These are phyloP conservation scores for Agelas oroides DNA, from an alignment of 37 sponge, comb jelly and placozoan species.

Conservation along the genomic window DNA sequence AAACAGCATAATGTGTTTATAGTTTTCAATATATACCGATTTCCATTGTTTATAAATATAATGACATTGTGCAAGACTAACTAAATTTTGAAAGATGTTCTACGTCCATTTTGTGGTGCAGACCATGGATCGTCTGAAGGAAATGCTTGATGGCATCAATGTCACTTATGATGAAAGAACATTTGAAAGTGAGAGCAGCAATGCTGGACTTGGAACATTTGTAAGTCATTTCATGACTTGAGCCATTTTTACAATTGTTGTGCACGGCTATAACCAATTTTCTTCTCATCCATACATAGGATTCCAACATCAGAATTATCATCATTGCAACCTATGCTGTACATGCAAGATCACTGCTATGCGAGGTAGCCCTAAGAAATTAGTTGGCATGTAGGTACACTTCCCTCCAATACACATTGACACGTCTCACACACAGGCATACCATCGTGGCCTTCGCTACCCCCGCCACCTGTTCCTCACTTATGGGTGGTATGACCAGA, in stretches of 20 bases:
- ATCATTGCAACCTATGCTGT: slow-evolving; percentile 13
- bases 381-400: too few relatives aligned
- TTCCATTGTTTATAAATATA: too few relatives aligned
- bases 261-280: too few relatives aligned
- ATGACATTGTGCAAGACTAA: too few relatives aligned
- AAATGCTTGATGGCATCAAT: neutral
- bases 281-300: neutral
- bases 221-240: neutral
- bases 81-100: too few relatives aligned
- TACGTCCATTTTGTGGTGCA: too few relatives aligned
- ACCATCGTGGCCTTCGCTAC: neutral
- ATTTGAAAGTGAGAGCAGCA: neutral
- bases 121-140: slow-evolving; percentile 28
- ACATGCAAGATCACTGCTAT: slow-evolving; percentile 29
- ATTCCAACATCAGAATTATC: slow-evolving; percentile 21
- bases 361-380: too few relatives aligned
- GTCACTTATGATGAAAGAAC: neutral
- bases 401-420: too few relatives aligned
- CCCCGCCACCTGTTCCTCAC: slow-evolving; percentile 39
- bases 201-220: slow-evolving; percentile 23
- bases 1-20: too few relatives aligned
- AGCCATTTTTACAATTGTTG: too few relatives aligned
- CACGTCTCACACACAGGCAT: slow-evolving; percentile 37
- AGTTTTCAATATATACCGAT: too few relatives aligned
- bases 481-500: slow-evolving; percentile 22